These are phyloP conservation scores for Platerodrilus igneus DNA, from an alignment of 2,888 invertebrate species.

Conservation along the genomic window DNA sequence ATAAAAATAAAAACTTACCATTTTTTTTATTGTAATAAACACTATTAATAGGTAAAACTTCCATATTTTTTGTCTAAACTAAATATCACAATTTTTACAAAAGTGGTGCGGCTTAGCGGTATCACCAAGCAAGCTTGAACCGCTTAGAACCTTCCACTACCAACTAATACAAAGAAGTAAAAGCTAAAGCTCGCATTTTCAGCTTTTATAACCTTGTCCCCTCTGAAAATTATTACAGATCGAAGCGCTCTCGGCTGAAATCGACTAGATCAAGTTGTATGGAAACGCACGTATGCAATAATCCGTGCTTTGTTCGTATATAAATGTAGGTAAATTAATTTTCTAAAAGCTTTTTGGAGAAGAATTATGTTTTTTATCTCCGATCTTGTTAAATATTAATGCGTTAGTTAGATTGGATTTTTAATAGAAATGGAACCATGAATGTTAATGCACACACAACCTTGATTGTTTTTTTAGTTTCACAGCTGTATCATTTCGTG, in stretches of 20 bases:
- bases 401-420: too few relatives aligned
- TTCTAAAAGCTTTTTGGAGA: too few relatives aligned
- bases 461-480: too few relatives aligned
- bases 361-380: too few relatives aligned
- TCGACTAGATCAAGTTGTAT: slow-evolving; percentile 10
- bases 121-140: slow-evolving; percentile 30
- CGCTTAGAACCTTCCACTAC: slow-evolving; percentile 8
- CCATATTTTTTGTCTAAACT: slow-evolving; percentile 35
- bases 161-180: slow-evolving; percentile 11
- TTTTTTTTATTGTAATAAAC: slow-evolving; percentile 41
- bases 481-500: too few relatives aligned
- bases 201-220: slow-evolving; percentile 15
- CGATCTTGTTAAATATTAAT: too few relatives aligned
- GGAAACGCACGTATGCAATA: slow-evolving; percentile 17
- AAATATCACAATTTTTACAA: slow-evolving; percentile 39
- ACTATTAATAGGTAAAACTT: slow-evolving; percentile 39
- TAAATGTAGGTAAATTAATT: too few relatives aligned
- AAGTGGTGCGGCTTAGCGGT: slow-evolving; percentile 34
- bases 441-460: too few relatives aligned
- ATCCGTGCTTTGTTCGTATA: too few relatives aligned
- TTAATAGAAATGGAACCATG: too few relatives aligned
- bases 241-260: slow-evolving; percentile 13
- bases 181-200: slow-evolving; percentile 4
- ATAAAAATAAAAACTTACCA: slow-evolving; percentile 33
- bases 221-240: slow-evolving; percentile 1